Percentiles rank a stretch among this genome's conserved stretches.
These are phyloP conservation scores for Cinclus mexicanus DNA, from an alignment of 2,113 vertebrate species.

Conservation along the genomic window DNA sequence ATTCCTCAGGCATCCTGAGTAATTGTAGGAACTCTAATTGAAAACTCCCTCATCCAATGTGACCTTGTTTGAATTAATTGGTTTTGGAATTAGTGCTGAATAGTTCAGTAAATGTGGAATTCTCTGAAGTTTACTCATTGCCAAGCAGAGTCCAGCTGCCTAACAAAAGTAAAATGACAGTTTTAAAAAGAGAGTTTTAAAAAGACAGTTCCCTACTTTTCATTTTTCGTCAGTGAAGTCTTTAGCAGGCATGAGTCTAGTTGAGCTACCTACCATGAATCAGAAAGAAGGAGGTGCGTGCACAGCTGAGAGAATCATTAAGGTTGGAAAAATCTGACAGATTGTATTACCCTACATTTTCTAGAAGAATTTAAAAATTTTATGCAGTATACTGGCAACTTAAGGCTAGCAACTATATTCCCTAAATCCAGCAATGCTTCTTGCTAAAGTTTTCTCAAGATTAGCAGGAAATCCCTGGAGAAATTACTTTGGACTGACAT, in stretches of 20 bases:
- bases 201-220: not conserved
- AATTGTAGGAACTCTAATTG: constrained; percentile 29
- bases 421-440: not conserved
- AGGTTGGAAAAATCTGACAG: not conserved
- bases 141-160: not conserved
- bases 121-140: not conserved
- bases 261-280: not conserved
- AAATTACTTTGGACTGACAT: not conserved
- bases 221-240: not conserved
- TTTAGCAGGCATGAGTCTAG: not conserved
- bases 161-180: not conserved
- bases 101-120: constrained; percentile 13
- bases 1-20: constrained; percentile 1
- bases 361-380: not conserved
- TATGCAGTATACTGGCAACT: not conserved
- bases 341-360: not conserved
- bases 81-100: constrained; percentile 31
- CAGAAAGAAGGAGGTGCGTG: not conserved
- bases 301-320: not conserved
- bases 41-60: constrained; percentile 48
- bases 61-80: constrained; percentile 47
- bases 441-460: not conserved
- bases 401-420: not conserved
- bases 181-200: too few species aligned
- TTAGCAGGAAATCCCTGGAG: not conserved